A percentile compares a stretch with the other conserved stretches of the same genome.
These are phyloP conservation scores for Drosophila virilis DNA, from an alignment of 1,140 invertebrate genomes.

Conservation along the genomic window DNA sequence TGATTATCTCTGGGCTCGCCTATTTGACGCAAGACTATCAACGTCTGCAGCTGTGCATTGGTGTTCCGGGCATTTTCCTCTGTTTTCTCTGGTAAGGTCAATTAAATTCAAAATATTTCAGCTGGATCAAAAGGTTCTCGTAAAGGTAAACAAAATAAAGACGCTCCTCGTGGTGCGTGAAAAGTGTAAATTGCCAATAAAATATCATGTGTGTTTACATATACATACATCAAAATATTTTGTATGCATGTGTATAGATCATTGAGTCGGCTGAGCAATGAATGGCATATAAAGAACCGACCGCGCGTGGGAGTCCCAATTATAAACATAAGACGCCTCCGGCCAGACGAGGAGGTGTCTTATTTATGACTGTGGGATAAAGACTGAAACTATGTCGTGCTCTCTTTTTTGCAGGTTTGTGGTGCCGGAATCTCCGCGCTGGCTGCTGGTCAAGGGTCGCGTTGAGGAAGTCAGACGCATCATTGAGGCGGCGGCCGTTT, in stretches of 20 bases:
- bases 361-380: conserved; percentile 31
- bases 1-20: conserved; percentile 89
- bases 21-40: conserved; percentile 90
- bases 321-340: conserved; percentile 36
- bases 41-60: conserved; percentile 89
- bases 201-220: conserved; percentile 14
- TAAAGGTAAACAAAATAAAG: conserved; percentile 50
- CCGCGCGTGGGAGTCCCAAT: conserved; percentile 63
- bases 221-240: background rate
- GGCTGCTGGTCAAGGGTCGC: conserved; percentile 91
- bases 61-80: conserved; percentile 88
- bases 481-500: conserved; percentile 88
- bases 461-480: conserved; percentile 89
- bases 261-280: conserved; percentile 41
- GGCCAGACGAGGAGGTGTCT: conserved; percentile 32
- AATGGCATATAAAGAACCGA: conserved; percentile 52
- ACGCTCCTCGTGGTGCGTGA: conserved; percentile 13
- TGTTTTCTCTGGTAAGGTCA: conserved; percentile 87
- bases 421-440: conserved; percentile 93
- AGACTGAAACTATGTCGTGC: conserved; percentile 8
- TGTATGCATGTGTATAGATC: conserved; percentile 28
- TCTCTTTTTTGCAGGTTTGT: conserved; percentile 86
- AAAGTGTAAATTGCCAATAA: conserved; percentile 38
- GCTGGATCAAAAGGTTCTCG: conserved; percentile 8
- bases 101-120: background rate